phyloP scores from a whole-genome alignment of 2,797 vertebrate species.

The Myotis findleyi region DNA sequence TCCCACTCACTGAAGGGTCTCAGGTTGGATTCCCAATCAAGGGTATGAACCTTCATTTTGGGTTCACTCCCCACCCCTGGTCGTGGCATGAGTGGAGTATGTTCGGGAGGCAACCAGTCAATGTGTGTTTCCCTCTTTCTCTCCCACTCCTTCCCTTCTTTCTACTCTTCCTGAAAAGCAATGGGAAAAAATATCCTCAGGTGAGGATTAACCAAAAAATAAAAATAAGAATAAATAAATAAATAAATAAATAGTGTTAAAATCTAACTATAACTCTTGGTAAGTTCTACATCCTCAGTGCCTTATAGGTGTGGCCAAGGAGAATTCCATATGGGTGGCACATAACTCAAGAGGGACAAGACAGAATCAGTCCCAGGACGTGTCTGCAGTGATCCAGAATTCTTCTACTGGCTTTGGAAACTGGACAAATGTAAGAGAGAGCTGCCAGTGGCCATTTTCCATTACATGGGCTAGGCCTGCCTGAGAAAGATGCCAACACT shows the following conservation, averaged over 20 bases:
- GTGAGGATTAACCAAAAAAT: too few species aligned
- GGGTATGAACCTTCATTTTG: too few species aligned
- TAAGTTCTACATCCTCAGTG: background rate
- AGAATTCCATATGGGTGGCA: background rate
- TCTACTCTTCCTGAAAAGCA: too few species aligned
- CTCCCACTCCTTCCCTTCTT: too few species aligned
- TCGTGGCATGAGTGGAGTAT: too few species aligned
- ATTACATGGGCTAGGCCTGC: background rate
- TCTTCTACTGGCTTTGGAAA: slow-evolving; percentile 34
- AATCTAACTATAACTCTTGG: background rate
- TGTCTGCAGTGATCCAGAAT: background rate
- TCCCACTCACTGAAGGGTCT: too few species aligned
- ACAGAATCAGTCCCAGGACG: background rate
- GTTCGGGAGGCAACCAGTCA: too few species aligned
- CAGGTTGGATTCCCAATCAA: too few species aligned
- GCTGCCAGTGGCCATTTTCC: background rate
- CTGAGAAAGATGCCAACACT: background rate
- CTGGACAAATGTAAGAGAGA: background rate
- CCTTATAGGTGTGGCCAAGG: background rate
- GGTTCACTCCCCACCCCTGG: too few species aligned
- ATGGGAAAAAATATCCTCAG: too few species aligned
- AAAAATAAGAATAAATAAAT: too few species aligned
- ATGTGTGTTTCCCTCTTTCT: too few species aligned
- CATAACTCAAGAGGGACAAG: background rate
- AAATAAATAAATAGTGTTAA: background rate